Evolutionary conservation across 2,888 invertebrate genomes (phyloP).

Genomic region (Meganola albula): DNA sequence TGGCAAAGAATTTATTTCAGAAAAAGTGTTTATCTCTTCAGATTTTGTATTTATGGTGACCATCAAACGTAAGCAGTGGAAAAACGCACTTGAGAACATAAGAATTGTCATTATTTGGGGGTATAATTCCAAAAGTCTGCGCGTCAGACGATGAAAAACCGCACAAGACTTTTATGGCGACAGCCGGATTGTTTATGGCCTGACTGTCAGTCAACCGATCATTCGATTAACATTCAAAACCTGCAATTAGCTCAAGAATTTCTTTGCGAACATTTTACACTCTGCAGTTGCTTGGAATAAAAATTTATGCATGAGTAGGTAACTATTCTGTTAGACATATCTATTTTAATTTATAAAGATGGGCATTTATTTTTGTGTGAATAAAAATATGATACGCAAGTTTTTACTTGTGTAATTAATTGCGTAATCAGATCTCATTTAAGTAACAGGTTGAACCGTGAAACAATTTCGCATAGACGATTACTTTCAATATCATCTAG

Average conservation of each 20-base stretch:
- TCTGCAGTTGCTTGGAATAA: neutral
- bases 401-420: slow-evolving; percentile 14
- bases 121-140: slow-evolving; percentile 52
- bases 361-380: no score
- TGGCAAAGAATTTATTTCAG: no score
- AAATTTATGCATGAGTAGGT: neutral
- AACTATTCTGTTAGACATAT: no score
- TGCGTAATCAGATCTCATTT: slow-evolving; percentile 15
- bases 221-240: slow-evolving; percentile 55
- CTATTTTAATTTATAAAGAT: no score
- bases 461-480: slow-evolving; percentile 25
- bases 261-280: slow-evolving; percentile 26
- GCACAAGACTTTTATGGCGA: slow-evolving; percentile 68
- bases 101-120: slow-evolving; percentile 61
- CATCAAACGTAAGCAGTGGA: slow-evolving; percentile 28
- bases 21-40: no score
- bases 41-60: no score
- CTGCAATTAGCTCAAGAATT: slow-evolving; percentile 46
- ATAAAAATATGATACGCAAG: no score
- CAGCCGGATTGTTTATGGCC: slow-evolving; percentile 57
- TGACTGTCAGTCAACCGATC: slow-evolving; percentile 47
- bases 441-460: slow-evolving; percentile 9
- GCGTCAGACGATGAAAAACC: slow-evolving; percentile 65
- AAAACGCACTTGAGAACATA: slow-evolving; percentile 30
- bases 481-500: slow-evolving; percentile 31